These are phyloP conservation scores for Jaculus jaculus DNA, from an alignment of 2,113 vertebrate genomes.

Conservation along the genomic window DNA sequence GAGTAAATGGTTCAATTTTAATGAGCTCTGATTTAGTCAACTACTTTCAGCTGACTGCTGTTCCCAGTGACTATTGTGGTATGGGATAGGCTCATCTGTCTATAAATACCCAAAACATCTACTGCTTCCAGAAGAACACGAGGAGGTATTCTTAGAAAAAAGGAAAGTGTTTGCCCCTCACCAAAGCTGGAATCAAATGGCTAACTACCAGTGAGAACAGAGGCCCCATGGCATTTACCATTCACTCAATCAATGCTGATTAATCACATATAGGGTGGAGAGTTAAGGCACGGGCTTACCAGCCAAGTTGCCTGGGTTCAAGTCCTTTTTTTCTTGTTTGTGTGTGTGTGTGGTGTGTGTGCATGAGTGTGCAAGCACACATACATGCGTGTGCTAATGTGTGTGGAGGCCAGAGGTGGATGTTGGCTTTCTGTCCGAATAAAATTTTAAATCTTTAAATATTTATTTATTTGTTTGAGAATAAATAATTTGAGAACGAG, in stretches of 20 bases:
- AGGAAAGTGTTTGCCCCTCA: not conserved
- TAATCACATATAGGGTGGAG: not conserved
- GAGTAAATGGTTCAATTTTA: constrained; percentile 40
- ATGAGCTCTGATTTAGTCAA: constrained; percentile 52
- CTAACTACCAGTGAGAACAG: not conserved
- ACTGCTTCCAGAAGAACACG: constrained; percentile 21
- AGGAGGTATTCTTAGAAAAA: not conserved
- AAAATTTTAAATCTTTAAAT: too few relatives aligned
- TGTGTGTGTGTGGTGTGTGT: too few relatives aligned
- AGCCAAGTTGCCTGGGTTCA: not conserved
- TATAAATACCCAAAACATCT: constrained; percentile 18
- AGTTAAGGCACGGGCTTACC: not conserved
- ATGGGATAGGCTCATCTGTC: constrained; percentile 21
- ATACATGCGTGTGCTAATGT: too few relatives aligned
- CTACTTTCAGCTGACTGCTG: constrained; percentile 14
- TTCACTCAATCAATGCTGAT: not conserved
- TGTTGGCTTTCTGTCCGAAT: too few relatives aligned
- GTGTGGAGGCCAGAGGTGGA: too few relatives aligned
- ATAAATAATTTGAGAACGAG: too few relatives aligned
- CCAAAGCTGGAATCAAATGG: not conserved
- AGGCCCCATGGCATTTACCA: not conserved
- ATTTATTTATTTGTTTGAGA: too few relatives aligned
- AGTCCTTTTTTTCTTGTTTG: not conserved
- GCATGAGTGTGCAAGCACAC: too few relatives aligned
- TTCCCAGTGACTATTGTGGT: constrained; percentile 35